These are phyloP conservation scores for Lasioglossum calceatum DNA, from an alignment of 2,888 invertebrate species.

Conservation along the genomic window DNA sequence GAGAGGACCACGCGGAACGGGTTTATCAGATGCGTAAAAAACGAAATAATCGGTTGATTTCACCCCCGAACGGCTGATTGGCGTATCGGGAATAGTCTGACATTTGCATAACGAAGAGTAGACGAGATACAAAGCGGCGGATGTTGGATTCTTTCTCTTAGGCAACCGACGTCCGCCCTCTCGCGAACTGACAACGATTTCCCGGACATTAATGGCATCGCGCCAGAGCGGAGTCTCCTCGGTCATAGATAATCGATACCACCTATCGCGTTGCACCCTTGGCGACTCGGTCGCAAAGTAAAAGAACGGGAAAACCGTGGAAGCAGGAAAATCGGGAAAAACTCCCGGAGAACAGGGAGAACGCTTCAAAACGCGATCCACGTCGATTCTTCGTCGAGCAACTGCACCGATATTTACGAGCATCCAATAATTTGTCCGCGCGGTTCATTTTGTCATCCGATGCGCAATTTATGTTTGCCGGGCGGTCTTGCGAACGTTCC, in stretches of 20 bases:
- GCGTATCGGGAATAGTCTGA: constrained; percentile 36
- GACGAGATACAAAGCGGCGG: constrained; percentile 36
- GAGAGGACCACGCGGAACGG: constrained; percentile 3
- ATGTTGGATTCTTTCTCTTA: constrained; percentile 31
- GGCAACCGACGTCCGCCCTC: constrained; percentile 25
- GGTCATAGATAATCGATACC: constrained; percentile 62
- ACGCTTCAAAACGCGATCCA: constrained; percentile 31
- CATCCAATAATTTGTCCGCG: constrained; percentile 64
- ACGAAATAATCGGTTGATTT: not conserved
- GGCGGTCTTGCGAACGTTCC: not conserved
- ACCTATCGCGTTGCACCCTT: constrained; percentile 53
- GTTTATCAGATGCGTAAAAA: constrained; percentile 3
- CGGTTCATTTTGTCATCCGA: constrained; percentile 52
- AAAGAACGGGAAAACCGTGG: constrained; percentile 15
- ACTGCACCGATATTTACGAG: constrained; percentile 51
- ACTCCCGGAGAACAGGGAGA: constrained; percentile 5
- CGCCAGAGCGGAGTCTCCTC: constrained; percentile 42
- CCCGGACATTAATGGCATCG: constrained; percentile 57
- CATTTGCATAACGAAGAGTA: constrained; percentile 57
- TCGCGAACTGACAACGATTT: constrained; percentile 57
- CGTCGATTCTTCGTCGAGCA: constrained; percentile 52
- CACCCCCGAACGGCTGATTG: constrained; percentile 28
- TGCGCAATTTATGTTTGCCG: constrained; percentile 52
- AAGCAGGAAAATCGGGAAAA: constrained; percentile 28
- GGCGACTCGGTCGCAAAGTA: constrained; percentile 23